Evolutionary conservation across 2,888 invertebrate species (phyloP).

Genomic region (Gibbula magus): DNA sequence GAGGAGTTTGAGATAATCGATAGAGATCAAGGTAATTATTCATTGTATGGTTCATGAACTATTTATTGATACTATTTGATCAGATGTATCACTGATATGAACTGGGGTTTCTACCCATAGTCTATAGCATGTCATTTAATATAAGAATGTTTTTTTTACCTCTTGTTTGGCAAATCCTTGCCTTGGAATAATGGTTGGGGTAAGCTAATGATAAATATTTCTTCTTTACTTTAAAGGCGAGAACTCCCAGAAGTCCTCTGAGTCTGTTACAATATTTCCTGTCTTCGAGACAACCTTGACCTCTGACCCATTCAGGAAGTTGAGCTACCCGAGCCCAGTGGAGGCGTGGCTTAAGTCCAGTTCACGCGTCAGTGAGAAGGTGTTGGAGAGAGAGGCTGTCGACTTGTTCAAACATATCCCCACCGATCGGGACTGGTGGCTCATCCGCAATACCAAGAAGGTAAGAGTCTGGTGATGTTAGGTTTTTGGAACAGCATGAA

Average conservation of each 20-base stretch:
- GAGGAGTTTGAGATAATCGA: constrained; percentile 69
- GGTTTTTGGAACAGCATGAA: no score
- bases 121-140: no score
- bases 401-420: constrained; percentile 33
- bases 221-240: neutral
- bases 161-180: no score
- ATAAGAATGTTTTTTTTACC: no score
- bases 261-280: neutral
- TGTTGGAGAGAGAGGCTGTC: constrained; percentile 1
- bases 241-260: neutral
- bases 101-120: no score
- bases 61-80: neutral
- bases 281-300: neutral
- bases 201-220: no score
- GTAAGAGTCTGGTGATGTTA: neutral
- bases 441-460: neutral
- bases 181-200: no score
- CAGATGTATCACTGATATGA: no score
- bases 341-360: constrained; percentile 29
- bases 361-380: constrained; percentile 28
- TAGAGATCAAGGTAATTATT: neutral
- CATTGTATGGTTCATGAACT: neutral
- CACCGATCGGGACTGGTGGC: constrained; percentile 10
- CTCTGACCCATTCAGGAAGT: neutral
- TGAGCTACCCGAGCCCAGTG: neutral